A percentile compares a stretch with the other conserved stretches of the same genome.
phyloP scores from a whole-genome alignment of 2,888 invertebrate species.

The Pegoplata infirma region DNA sequence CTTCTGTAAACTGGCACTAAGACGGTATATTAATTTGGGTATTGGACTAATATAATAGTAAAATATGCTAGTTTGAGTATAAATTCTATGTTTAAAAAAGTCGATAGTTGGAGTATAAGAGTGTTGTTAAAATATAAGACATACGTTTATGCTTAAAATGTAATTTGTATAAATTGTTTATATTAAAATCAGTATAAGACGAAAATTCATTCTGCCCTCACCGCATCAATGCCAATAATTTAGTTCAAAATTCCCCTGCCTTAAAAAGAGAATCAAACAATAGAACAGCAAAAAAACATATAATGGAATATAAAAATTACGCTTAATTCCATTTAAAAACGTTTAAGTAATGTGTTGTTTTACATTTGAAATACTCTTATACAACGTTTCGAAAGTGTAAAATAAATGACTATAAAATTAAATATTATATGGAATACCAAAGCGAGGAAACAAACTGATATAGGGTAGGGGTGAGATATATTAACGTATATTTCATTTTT shows the following conservation, averaged over 20 bases:
- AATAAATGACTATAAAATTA: background rate
- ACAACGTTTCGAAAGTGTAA: background rate
- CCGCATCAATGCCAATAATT: background rate
- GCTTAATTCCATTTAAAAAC: slow-evolving; percentile 26
- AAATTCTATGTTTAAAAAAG: too few species aligned
- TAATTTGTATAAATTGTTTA: too few species aligned
- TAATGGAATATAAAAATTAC: slow-evolving; percentile 12
- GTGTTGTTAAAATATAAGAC: too few species aligned
- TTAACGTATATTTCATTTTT: background rate
- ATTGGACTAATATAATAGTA: too few species aligned
- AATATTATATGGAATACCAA: background rate
- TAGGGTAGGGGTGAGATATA: background rate
- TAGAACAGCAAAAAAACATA: too few species aligned
- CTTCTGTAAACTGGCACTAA: too few species aligned
- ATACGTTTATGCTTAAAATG: too few species aligned
- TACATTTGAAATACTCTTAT: background rate
- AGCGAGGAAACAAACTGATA: background rate
- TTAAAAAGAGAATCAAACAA: too few species aligned
- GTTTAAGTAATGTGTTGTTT: slow-evolving; percentile 2
- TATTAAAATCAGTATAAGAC: background rate
- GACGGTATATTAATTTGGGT: too few species aligned
- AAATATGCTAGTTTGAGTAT: too few species aligned
- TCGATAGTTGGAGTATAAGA: too few species aligned
- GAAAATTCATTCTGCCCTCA: background rate
- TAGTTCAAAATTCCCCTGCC: too few species aligned